phyloP scores from a whole-genome alignment of 2,888 invertebrate genomes.

The Biston stratarius region DNA sequence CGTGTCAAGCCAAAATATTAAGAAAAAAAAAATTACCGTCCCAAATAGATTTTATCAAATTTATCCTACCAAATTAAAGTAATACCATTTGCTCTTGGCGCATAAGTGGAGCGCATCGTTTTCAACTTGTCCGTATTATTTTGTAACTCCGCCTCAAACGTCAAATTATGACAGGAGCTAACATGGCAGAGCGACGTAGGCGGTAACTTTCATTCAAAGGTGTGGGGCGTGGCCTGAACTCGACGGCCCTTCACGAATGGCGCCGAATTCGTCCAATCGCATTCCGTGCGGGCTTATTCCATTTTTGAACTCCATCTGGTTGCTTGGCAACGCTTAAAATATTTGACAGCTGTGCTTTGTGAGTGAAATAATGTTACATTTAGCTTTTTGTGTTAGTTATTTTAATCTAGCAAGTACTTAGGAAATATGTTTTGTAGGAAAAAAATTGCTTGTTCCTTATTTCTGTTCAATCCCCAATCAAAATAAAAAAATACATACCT shows the following conservation, averaged over 20 bases:
- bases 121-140: constrained; percentile 55
- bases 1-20: neutral
- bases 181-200: constrained; percentile 71
- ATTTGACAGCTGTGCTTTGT: constrained; percentile 37
- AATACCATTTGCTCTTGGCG: constrained; percentile 9
- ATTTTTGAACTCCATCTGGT: constrained; percentile 56
- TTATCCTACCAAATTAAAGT: constrained; percentile 38
- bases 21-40: constrained; percentile 2
- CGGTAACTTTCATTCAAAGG: constrained; percentile 61
- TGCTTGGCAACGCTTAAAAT: constrained; percentile 52
- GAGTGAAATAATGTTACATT: constrained; percentile 2
- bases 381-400: neutral
- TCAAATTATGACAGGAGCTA: constrained; percentile 63
- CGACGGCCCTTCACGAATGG: constrained; percentile 82
- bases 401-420: neutral
- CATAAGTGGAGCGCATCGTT: constrained; percentile 26
- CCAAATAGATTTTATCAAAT: neutral
- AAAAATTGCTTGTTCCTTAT: too few relatives aligned
- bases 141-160: constrained; percentile 61
- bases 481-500: too few relatives aligned
- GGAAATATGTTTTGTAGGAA: too few relatives aligned
- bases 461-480: too few relatives aligned
- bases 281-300: constrained; percentile 57
- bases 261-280: constrained; percentile 79
- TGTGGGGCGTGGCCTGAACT: constrained; percentile 71